These are phyloP conservation scores for Sisor rabdophorus DNA, from an alignment of 2,113 vertebrate genomes.

Conservation along the genomic window DNA sequence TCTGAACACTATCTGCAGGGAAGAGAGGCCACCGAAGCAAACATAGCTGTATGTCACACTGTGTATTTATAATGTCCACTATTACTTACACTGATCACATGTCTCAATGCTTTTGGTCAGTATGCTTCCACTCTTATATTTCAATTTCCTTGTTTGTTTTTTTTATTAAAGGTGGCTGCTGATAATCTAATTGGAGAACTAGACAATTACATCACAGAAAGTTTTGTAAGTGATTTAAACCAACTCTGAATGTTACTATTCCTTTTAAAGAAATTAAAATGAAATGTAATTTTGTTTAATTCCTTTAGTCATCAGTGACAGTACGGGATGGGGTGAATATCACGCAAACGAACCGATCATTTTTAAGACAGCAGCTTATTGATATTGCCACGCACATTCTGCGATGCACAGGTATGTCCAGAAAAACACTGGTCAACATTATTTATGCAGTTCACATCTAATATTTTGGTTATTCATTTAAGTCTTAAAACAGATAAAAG, in stretches of 20 bases:
- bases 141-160: neutral
- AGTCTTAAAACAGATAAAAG: neutral
- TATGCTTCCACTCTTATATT: neutral
- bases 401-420: slow-evolving; percentile 73
- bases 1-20: slow-evolving; percentile 81
- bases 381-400: slow-evolving; percentile 83
- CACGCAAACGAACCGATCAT: slow-evolving; percentile 82
- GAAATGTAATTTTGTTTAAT: neutral
- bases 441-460: neutral
- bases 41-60: slow-evolving; percentile 73
- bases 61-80: neutral
- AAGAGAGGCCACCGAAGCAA: slow-evolving; percentile 79
- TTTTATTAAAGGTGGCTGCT: slow-evolving; percentile 66
- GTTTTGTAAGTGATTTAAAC: slow-evolving; percentile 75
- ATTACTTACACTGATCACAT: neutral
- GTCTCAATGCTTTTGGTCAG: neutral
- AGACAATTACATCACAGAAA: slow-evolving; percentile 85
- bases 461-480: neutral
- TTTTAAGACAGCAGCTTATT: slow-evolving; percentile 83
- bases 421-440: neutral
- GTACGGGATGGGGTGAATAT: slow-evolving; percentile 82
- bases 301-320: slow-evolving; percentile 74
- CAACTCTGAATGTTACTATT: neutral
- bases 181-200: slow-evolving; percentile 76
- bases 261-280: neutral